These are phyloP conservation scores for Pycnonotus jocosus DNA, from an alignment of 2,113 vertebrate genomes.

Conservation along the genomic window DNA sequence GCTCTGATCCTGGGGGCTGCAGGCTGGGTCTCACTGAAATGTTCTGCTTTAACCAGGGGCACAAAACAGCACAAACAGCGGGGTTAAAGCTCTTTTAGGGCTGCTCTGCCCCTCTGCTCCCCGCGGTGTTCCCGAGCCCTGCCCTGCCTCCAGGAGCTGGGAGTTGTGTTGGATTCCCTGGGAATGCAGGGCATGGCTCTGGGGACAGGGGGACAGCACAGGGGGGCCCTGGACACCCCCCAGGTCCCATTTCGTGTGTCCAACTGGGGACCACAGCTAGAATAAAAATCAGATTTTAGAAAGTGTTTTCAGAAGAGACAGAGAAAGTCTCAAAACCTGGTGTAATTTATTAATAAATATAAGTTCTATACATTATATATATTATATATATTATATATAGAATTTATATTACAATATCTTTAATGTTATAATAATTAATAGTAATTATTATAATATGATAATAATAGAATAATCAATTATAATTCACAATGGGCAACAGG, in stretches of 20 bases:
- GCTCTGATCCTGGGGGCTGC: neutral
- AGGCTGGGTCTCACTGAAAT: fast-evolving
- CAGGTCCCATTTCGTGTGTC: fast-evolving
- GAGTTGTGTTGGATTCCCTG: neutral
- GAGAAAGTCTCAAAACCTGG: no score
- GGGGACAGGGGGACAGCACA: neutral
- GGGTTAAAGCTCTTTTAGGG: no score
- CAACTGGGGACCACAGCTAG: neutral
- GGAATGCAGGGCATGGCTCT: neutral
- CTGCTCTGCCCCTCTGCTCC: neutral
- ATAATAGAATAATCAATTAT: neutral
- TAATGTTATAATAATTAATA: no score
- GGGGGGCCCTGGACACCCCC: neutral
- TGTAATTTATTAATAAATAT: fast-evolving
- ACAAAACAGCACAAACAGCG: fast-evolving
- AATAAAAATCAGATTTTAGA: neutral
- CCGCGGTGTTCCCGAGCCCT: neutral
- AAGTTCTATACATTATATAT: neutral
- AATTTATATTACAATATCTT: no score
- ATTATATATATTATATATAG: no score
- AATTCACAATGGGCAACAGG: neutral
- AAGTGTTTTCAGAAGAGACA: fast-evolving
- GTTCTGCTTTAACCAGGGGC: fast-evolving
- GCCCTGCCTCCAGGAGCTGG: fast-evolving
- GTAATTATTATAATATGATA: no score